A percentile compares a stretch with the other conserved stretches of the same genome.
These are phyloP conservation scores for Phthorimaea operculella DNA, from an alignment of 1,140 invertebrate species.

Conservation along the genomic window DNA sequence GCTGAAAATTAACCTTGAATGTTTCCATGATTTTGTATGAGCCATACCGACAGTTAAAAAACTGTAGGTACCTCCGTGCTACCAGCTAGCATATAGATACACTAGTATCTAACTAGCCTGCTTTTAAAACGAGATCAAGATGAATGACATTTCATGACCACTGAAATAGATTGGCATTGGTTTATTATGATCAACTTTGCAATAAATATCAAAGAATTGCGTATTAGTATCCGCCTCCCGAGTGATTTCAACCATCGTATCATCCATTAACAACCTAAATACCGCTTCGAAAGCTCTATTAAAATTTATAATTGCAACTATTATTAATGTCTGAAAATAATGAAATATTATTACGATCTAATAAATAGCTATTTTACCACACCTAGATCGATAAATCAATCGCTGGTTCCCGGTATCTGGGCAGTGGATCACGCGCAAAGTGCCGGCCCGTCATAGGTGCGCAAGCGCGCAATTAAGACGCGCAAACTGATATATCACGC, in stretches of 20 bases:
- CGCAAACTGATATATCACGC: constrained; percentile 18
- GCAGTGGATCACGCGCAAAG: constrained; percentile 23
- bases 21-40: too few relatives aligned
- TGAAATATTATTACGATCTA: constrained; percentile 6
- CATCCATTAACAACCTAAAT: constrained; percentile 2
- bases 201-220: neutral
- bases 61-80: too few relatives aligned
- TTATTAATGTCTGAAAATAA: constrained; percentile 1
- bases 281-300: constrained; percentile 1
- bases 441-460: constrained; percentile 24
- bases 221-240: neutral
- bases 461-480: constrained; percentile 18
- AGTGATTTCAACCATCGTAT: neutral
- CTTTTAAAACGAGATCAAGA: too few relatives aligned
- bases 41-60: too few relatives aligned
- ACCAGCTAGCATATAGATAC: too few relatives aligned
- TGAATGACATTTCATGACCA: neutral
- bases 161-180: neutral
- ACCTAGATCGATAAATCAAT: constrained; percentile 6
- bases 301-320: constrained; percentile 3
- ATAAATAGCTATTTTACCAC: constrained; percentile 5
- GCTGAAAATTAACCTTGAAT: too few relatives aligned
- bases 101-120: too few relatives aligned
- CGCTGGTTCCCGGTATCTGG: neutral
- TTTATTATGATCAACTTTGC: neutral